Evolutionary conservation across 2,888 invertebrate genomes (phyloP).

Genomic region (Microdon myrmicae): DNA sequence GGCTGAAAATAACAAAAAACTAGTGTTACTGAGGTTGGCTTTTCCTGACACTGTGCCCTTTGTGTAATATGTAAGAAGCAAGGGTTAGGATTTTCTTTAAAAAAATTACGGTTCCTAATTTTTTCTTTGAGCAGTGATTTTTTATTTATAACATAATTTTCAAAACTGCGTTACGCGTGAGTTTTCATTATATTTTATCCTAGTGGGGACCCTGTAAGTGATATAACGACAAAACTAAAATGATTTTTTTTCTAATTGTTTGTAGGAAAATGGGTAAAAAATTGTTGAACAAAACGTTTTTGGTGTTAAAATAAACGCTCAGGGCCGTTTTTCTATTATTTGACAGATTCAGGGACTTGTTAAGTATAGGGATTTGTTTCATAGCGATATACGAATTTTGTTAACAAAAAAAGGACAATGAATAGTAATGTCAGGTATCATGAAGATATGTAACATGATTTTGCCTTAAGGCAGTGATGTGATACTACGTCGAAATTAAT

Average conservation of each 20-base stretch:
- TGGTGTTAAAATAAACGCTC: conserved; percentile 52
- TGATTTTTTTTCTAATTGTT: conserved; percentile 27
- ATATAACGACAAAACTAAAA: conserved; percentile 48
- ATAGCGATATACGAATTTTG: too few relatives aligned
- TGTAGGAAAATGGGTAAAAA: conserved; percentile 43
- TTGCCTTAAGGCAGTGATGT: conserved; percentile 38
- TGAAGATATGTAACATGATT: conserved; percentile 9
- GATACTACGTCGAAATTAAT: conserved; percentile 51
- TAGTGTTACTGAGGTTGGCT: conserved; percentile 50
- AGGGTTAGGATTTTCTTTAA: conserved; percentile 22
- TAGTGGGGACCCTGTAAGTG: conserved; percentile 16
- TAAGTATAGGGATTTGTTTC: too few relatives aligned
- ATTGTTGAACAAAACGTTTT: conserved; percentile 50
- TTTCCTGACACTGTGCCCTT: conserved; percentile 36
- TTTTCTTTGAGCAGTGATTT: conserved; percentile 31
- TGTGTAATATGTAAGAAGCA: conserved; percentile 19
- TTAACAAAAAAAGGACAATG: conserved; percentile 33
- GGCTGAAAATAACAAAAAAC: conserved; percentile 11
- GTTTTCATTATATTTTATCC: conserved; percentile 6
- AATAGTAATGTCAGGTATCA: conserved; percentile 38
- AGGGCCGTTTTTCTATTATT: conserved; percentile 32
- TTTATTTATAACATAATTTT: conserved; percentile 52
- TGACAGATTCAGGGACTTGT: too few relatives aligned
- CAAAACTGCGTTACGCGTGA: conserved; percentile 24
- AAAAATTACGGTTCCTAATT: too few relatives aligned